phyloP scores from a whole-genome alignment of 1,140 invertebrate species.

The Matsumurasca onukii region DNA sequence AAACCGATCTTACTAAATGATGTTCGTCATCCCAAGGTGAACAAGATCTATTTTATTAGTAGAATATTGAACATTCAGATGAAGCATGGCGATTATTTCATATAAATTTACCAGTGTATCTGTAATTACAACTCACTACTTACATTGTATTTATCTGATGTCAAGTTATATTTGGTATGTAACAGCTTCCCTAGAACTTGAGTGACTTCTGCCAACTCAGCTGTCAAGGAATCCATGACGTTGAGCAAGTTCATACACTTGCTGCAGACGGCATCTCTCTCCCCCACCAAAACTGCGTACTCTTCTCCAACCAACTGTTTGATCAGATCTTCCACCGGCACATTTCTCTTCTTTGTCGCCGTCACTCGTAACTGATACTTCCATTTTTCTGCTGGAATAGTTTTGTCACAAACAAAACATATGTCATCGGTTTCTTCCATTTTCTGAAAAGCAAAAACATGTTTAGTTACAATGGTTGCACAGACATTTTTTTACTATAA shows the following conservation, averaged over 20 bases:
- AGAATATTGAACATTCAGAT: no score
- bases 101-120: no score
- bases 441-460: no score
- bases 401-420: constrained; percentile 17
- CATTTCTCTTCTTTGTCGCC: constrained; percentile 8
- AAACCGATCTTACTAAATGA: no score
- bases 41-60: no score
- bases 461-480: no score
- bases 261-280: constrained; percentile 9
- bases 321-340: constrained; percentile 1
- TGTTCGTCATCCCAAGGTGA: no score
- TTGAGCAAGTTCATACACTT: constrained; percentile 16
- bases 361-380: constrained; percentile 13
- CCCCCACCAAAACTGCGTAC: constrained; percentile 8
- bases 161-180: constrained; percentile 12
- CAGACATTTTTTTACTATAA: no score
- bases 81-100: no score
- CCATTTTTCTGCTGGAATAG: constrained; percentile 7
- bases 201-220: background rate
- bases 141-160: background rate
- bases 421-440: constrained; percentile 2
- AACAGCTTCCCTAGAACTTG: background rate
- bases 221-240: constrained; percentile 2
- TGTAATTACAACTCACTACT: no score
- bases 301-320: constrained; percentile 9